phyloP scores from a whole-genome alignment of 2,113 vertebrate genomes.

The Bos javanicus region DNA sequence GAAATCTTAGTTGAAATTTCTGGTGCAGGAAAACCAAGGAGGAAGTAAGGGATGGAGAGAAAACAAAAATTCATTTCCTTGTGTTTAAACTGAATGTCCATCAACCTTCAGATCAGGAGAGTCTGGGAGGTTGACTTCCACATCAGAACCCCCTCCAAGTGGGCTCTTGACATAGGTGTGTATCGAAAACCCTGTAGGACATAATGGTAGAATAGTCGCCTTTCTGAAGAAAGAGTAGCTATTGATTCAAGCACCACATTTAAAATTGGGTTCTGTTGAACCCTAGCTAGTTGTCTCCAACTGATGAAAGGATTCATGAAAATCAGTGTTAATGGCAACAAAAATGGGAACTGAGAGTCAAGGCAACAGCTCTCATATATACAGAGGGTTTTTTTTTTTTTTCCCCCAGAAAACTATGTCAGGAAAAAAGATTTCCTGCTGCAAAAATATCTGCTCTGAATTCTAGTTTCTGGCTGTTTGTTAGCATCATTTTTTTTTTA shows the following conservation, averaged over 20 bases:
- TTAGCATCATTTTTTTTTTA: not conserved
- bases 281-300: not conserved
- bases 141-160: not conserved
- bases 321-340: not conserved
- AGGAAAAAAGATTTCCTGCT: constrained; percentile 6
- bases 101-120: not conserved
- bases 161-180: not conserved
- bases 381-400: not conserved
- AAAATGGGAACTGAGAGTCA: not conserved
- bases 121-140: not conserved
- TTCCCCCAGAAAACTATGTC: not conserved
- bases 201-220: not conserved
- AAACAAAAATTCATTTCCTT: not conserved
- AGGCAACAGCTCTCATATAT: not conserved
- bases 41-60: not conserved
- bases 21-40: not conserved
- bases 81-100: not conserved
- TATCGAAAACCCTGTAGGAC: not conserved
- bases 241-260: not conserved
- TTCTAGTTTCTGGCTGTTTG: not conserved
- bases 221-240: not conserved
- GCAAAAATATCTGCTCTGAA: not conserved
- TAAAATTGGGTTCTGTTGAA: not conserved
- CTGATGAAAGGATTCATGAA: not conserved
- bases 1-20: not conserved